phyloP scores from a whole-genome alignment of 2,888 invertebrate species.

The Cancer borealis region DNA sequence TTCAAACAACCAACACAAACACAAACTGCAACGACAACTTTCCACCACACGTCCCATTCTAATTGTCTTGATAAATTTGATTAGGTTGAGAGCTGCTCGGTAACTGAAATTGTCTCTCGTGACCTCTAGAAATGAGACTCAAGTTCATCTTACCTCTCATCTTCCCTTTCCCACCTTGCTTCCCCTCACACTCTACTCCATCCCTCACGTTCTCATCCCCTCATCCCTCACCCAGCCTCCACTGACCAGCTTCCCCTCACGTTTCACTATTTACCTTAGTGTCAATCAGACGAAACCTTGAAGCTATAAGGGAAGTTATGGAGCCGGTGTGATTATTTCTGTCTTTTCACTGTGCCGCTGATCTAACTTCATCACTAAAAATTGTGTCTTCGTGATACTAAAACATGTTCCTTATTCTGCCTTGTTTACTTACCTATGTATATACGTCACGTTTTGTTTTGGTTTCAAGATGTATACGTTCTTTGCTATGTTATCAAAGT shows the following conservation, averaged over 20 bases:
- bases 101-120: no score
- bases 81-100: no score
- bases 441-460: background rate
- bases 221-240: background rate
- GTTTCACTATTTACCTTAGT: background rate
- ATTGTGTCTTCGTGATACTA: background rate
- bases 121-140: no score
- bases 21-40: background rate
- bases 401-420: background rate
- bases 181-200: background rate
- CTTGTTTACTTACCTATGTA: no score
- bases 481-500: background rate
- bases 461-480: background rate
- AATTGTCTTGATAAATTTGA: no score
- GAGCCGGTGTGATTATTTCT: conserved; percentile 28
- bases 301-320: background rate
- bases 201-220: background rate
- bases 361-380: background rate
- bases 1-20: no score
- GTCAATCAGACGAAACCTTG: conserved; percentile 16
- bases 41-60: background rate
- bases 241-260: background rate
- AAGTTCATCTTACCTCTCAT: background rate
- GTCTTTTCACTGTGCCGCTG: background rate
- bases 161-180: background rate